These are phyloP conservation scores for Mesorhabditis spiculigera DNA, from an alignment of 2,888 invertebrate species.

Conservation along the genomic window DNA sequence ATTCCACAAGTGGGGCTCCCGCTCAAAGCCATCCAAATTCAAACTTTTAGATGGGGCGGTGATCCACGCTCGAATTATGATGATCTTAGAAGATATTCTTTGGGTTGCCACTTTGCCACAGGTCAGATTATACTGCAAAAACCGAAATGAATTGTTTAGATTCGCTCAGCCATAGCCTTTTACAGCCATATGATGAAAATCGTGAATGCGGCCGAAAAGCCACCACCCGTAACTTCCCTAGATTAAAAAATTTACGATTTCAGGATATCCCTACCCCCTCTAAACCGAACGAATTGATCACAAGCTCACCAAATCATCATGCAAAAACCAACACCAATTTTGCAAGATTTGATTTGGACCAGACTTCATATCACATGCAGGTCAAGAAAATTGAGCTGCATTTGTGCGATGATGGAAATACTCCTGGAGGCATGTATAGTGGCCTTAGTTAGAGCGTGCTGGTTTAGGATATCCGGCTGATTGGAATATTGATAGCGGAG, in stretches of 20 bases:
- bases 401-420: conserved; percentile 78
- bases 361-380: conserved; percentile 91
- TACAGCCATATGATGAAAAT: conserved; percentile 78
- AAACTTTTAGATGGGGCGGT: conserved; percentile 79
- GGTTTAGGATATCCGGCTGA: conserved; percentile 45
- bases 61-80: conserved; percentile 81
- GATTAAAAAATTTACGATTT: conserved; percentile 7
- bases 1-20: conserved; percentile 34
- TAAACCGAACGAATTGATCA: background rate
- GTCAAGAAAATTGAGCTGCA: conserved; percentile 86
- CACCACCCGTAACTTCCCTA: conserved; percentile 10
- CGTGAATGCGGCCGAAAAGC: conserved; percentile 68
- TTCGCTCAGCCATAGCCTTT: conserved; percentile 69
- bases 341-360: conserved; percentile 80
- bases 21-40: background rate
- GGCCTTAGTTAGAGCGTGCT: background rate
- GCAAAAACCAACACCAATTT: conserved; percentile 69
- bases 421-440: conserved; percentile 23
- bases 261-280: background rate
- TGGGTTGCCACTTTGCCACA: conserved; percentile 72
- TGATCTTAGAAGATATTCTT: conserved; percentile 88
- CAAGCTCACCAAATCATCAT: conserved; percentile 5
- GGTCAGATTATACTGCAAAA: background rate
- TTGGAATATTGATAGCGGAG: conserved; percentile 74
- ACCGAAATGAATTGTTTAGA: background rate